Evolutionary conservation across 1,140 invertebrate species (phyloP), one percentile per base, ranked within the genome.

Genomic region (Bombus confusus): DNA sequence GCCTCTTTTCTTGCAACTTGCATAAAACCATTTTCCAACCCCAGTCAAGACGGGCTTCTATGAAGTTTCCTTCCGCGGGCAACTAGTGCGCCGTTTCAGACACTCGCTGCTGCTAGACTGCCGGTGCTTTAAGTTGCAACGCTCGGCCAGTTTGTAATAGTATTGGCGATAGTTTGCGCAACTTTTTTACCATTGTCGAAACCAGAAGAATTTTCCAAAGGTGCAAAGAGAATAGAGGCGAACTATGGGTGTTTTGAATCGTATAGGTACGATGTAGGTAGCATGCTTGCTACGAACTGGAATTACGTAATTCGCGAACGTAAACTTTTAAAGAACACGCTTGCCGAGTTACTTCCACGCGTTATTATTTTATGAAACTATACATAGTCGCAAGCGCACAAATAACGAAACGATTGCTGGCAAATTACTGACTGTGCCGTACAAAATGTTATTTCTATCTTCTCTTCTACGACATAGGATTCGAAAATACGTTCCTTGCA

Each of bases 1-100:
- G 83, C 81, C 83, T 87, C 86, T 86, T 86, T 85, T 82, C 86
- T 86, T 78, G 78, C 78, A 82, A 87, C 83, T 87, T 86, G 79
- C 86, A 87, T 87, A 86, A 87, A 86, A 87, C 78, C 72, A 69
- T 86, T 87, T 83, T 74, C 81, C 86, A 64, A 64, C 28, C 77
- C 52, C 41, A 86, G 84, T 69, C 83, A 75, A 64, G 59, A 72
- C 78, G 37, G 43, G 43, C 22, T 74, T 74, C 69, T 80, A 71
- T 73, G 83, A 80, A 87, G 75, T 87, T 84, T 84, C 75, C 52
- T 78, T 85, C 73, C 76, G 82, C 75, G 86, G 83, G 71, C 79
- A 85, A 81, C 84, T 85, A 85, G 80, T 81, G 79, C 79, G 79
- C 71, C 84, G 79, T 81, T 85, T 81, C 71, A 80, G 47, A 85